Evolutionary conservation across 1,140 invertebrate genomes (phyloP), one percentile per base, ranked within the genome.

Genomic region (Scaptomyza hsui): DNA sequence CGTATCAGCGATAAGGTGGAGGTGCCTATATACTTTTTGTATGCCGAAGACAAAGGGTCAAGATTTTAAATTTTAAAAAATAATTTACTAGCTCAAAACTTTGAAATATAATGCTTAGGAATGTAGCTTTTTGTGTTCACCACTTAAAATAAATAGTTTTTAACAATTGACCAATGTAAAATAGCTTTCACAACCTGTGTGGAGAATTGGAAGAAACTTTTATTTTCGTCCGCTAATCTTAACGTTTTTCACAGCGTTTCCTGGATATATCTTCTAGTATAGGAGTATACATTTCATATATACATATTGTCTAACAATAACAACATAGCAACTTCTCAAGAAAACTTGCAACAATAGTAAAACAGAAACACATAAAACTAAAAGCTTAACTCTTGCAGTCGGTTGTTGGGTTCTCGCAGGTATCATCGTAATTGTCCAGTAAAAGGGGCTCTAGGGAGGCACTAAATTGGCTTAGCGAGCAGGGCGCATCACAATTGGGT

Each of bases 1-100:
- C 77, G 93, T 59, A 96, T 97, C 48, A 89, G 94, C 24, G 93
- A 94, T 76, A 96, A 95, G 13, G 92, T 93, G 57, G 68, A 89
- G 37, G 94, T 98, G 0, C 94, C 93, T 71, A 97, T 98, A 90
- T 97, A 97, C 92, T 98, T 98, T 92, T 92, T 97, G 45, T 94
- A 97, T 83, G 93, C 95, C 64, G 97, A 98, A 94, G 94, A 97
- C 85, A 96, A 96, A 92, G 95, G 95, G 53, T 94, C 96, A 4
- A 72, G 89, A 18, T 94, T 95, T 92, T 97, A 90, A 70, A 86
- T 48, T 75, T 42, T 13, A 18, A 29, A n/a, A n/a, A n/a, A n/a
- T n/a, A n/a, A 44, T 15, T 26, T 42, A 10, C 13, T 29, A 7
- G 7, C 26, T 1, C n/a, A 13, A 56, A 56, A 37, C n/a, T 37